phyloP scores from a whole-genome alignment of 2,888 invertebrate genomes.

The Drosophila birchii region DNA sequence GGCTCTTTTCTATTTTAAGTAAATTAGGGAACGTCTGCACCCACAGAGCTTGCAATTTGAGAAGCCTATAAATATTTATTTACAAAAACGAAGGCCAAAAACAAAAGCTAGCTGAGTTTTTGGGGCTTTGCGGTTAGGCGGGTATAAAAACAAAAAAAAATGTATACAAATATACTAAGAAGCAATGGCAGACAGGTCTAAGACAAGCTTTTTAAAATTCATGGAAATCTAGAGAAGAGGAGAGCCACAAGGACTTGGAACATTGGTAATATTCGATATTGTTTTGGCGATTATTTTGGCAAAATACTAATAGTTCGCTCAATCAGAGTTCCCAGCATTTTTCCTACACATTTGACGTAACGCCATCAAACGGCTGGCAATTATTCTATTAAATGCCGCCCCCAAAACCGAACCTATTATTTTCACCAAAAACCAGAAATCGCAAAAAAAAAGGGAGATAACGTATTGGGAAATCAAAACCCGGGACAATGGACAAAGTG shows the following conservation, averaged over 20 bases:
- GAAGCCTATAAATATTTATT: conserved; percentile 73
- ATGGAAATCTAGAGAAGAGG: neutral
- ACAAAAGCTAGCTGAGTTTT: conserved; percentile 3
- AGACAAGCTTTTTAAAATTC: conserved; percentile 20
- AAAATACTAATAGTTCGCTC: neutral
- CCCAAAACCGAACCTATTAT: conserved; percentile 16
- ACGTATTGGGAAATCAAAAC: conserved; percentile 63
- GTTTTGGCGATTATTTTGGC: too few species aligned
- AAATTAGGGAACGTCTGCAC: conserved; percentile 58
- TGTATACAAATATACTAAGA: neutral
- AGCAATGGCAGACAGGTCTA: conserved; percentile 18
- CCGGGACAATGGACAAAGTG: conserved; percentile 47
- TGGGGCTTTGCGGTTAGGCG: neutral
- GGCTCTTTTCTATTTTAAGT: conserved; percentile 57
- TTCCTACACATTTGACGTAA: neutral
- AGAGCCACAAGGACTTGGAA: neutral
- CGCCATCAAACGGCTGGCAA: conserved; percentile 15
- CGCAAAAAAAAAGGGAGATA: neutral
- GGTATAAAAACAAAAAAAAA: neutral
- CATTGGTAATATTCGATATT: neutral
- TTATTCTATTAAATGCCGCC: conserved; percentile 20
- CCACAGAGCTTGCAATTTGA: conserved; percentile 59
- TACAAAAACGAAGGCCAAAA: conserved; percentile 29
- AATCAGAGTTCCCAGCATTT: neutral
- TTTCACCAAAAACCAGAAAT: conserved; percentile 10